Evolutionary conservation across 2,888 invertebrate genomes (phyloP).

Genomic region (Agrenia bidenticulata): DNA sequence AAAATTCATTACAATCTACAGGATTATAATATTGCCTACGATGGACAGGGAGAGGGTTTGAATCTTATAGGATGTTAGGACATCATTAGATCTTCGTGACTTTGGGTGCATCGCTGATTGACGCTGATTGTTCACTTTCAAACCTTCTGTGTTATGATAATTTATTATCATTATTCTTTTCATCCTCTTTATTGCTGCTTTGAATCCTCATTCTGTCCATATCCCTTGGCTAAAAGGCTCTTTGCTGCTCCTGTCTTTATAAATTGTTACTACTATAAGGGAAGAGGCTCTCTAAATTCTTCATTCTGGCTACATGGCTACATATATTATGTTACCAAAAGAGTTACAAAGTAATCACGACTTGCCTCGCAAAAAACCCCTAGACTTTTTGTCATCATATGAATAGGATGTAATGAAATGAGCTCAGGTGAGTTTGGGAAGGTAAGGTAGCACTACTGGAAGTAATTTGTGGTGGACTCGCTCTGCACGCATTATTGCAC

Average conservation of each 20-base stretch:
- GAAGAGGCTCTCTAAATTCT: too few relatives aligned
- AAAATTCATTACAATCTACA: too few relatives aligned
- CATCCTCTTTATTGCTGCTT: too few relatives aligned
- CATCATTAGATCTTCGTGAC: too few relatives aligned
- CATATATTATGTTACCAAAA: constrained; percentile 3
- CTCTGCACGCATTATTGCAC: constrained; percentile 14
- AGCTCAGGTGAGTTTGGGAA: background rate
- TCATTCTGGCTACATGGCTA: too few relatives aligned
- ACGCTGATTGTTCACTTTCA: constrained; percentile 11
- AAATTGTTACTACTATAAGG: too few relatives aligned
- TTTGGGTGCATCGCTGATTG: background rate
- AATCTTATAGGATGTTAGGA: too few relatives aligned
- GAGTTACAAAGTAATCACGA: constrained; percentile 15
- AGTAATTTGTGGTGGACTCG: constrained; percentile 18
- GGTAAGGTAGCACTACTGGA: background rate
- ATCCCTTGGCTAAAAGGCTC: too few relatives aligned
- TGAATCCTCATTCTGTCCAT: too few relatives aligned
- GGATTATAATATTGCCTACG: too few relatives aligned
- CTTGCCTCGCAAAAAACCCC: background rate
- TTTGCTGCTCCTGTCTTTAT: too few relatives aligned
- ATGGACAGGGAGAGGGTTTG: too few relatives aligned
- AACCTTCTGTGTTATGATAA: constrained; percentile 11
- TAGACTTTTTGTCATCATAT: background rate
- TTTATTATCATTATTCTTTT: constrained; percentile 12
- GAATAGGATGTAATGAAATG: background rate